Evolutionary conservation across 1,140 invertebrate genomes (phyloP), one percentile per base, ranked within the genome.

Genomic region (Platyscapa corneri): DNA sequence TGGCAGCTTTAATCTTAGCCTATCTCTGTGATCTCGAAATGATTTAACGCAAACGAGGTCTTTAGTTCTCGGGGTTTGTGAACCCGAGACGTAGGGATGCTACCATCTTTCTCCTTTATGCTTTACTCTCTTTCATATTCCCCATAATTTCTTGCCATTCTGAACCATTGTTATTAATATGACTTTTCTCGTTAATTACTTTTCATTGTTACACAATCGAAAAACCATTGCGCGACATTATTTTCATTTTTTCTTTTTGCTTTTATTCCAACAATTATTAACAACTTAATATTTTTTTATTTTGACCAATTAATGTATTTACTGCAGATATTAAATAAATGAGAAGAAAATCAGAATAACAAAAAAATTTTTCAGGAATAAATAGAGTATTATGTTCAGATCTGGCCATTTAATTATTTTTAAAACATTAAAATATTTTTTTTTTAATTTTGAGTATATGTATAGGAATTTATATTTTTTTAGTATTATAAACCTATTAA

Each of bases 1-100:
- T 64, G 85, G 32, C 27, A 18, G 30, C 37, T 34, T 34, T 27
- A 39, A n/a, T 0, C 67, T 16, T n/a, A 6, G 56, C 42, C 16
- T 49, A 34, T 81, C 37, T 49, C 12, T 46, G 14, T 37, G 79
- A 82, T 86, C 64, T 82, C 42, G 20, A 72, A 72, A 82, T 82
- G 80, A 86, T 86, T 86, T 86, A 86, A 64, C 64, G 79, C 80
- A 86, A 86, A 86, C 85, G 74, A 86, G 80, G 60, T 86, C 79
- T 82, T 86, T 86, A 82, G 80, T 74, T 82, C 42, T 78, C 74
- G 42, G 32, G 60, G 32, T 82, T 84, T 53, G 30, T 78, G 20
- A 0, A 65, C 8, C 56, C 56, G n/a, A 18, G 60, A 39, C 12
- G 23, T 27, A 64, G 46, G 42, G n/a, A 46, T 70, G 12, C 64